Percentiles rank a stretch among this genome's conserved stretches.
Evolutionary conservation across 2,888 invertebrate species (phyloP).

Genomic region (Augochlorella aurata): DNA sequence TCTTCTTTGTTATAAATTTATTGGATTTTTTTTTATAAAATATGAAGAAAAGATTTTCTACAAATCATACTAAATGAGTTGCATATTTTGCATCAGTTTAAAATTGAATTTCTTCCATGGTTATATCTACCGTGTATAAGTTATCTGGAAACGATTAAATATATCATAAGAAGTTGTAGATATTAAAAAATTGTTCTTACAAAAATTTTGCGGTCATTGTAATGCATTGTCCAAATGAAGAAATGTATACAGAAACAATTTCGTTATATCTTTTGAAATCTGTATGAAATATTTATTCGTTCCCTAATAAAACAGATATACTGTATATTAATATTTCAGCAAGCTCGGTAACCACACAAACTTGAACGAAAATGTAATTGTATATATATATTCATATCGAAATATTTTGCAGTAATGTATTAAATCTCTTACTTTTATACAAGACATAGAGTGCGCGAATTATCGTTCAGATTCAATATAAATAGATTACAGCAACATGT

Average conservation of each 20-base stretch:
- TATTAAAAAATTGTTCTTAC: background rate
- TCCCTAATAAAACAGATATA: background rate
- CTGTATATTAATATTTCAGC: constrained; percentile 15
- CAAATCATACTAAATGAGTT: constrained; percentile 27
- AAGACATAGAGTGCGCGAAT: constrained; percentile 42
- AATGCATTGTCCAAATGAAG: too few relatives aligned
- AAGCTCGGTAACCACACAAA: constrained; percentile 26
- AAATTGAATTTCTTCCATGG: constrained; percentile 19
- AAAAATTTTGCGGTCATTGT: background rate
- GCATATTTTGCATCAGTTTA: constrained; percentile 23
- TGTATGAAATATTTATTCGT: background rate
- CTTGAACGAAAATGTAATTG: constrained; percentile 38
- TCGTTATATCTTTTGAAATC: background rate
- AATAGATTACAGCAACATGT: constrained; percentile 52
- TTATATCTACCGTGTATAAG: constrained; percentile 5
- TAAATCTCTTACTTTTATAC: constrained; percentile 50
- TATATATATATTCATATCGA: constrained; percentile 28
- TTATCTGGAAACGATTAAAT: background rate
- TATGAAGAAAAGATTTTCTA: constrained; percentile 18
- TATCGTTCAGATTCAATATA: constrained; percentile 40
- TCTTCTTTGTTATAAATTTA: constrained; percentile 16
- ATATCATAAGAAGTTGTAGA: background rate
- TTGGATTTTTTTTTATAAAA: constrained; percentile 26
- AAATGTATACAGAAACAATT: background rate
- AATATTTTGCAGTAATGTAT: constrained; percentile 36